Evolutionary conservation across 2,113 vertebrate species (phyloP).

Genomic region (Bubo blakistoni): DNA sequence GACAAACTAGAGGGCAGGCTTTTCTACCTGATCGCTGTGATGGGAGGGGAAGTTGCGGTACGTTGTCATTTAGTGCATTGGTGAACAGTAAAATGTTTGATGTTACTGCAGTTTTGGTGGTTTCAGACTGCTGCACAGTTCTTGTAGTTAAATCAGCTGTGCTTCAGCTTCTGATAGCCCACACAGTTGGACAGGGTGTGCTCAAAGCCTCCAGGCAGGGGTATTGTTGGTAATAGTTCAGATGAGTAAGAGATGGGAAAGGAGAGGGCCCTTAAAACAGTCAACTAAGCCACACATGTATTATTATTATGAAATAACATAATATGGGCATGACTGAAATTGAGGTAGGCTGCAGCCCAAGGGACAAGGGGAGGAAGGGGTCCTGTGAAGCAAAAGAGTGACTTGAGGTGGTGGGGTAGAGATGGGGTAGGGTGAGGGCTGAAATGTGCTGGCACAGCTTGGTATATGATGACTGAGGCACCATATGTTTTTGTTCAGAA

Average conservation of each 20-base stretch:
- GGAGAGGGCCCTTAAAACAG: not conserved
- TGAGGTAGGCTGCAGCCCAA: not conserved
- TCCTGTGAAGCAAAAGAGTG: not conserved
- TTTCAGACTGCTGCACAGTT: not conserved
- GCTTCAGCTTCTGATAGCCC: not conserved
- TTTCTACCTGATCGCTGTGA: not conserved
- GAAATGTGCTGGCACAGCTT: not conserved
- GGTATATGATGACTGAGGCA: not conserved
- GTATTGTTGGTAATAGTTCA: not conserved
- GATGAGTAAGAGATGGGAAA: not conserved
- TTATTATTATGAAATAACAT: not conserved
- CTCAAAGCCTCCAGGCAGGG: not conserved
- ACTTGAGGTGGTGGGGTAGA: not conserved
- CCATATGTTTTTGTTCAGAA: not conserved
- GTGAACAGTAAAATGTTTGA: not conserved
- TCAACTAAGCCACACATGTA: fast-evolving
- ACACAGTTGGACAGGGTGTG: fast-evolving
- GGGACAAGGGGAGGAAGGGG: not conserved
- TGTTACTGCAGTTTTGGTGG: fast-evolving
- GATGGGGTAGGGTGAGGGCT: not conserved
- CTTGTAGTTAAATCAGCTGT: not conserved
- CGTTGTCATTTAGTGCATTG: not conserved
- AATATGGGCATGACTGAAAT: not conserved
- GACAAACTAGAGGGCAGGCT: not conserved
- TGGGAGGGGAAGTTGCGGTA: not conserved